A percentile compares a stretch with the other conserved stretches of the same genome.
Evolutionary conservation across 2,888 invertebrate genomes (phyloP).

Genomic region (Thelaira solivaga): DNA sequence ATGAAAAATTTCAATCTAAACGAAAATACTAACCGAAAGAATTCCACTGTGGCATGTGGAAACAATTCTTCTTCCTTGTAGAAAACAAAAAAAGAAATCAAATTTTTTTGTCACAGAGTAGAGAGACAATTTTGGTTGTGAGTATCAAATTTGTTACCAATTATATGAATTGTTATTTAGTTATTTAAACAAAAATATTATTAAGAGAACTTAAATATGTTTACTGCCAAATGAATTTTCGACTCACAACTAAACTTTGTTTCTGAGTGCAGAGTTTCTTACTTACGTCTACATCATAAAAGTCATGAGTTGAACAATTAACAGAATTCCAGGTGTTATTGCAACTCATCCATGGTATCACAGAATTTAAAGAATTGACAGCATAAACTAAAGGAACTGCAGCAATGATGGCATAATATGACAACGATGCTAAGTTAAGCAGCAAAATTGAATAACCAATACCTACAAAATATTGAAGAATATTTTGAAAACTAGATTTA

Average conservation of each 20-base stretch:
- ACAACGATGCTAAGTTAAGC: slow-evolving; percentile 87
- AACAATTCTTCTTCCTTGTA: slow-evolving; percentile 63
- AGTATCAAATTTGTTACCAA: too few species aligned
- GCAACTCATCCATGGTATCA: slow-evolving; percentile 88
- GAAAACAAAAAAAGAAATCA: neutral
- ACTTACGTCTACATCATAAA: slow-evolving; percentile 69
- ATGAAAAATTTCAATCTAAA: too few species aligned
- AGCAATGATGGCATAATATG: slow-evolving; percentile 90
- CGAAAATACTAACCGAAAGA: slow-evolving; percentile 70
- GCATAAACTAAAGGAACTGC: slow-evolving; percentile 91
- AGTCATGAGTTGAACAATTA: slow-evolving; percentile 70
- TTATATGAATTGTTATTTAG: too few species aligned
- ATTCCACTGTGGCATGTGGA: slow-evolving; percentile 73
- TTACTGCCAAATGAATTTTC: too few species aligned
- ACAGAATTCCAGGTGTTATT: slow-evolving; percentile 88
- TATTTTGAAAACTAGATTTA: neutral
- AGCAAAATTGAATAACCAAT: slow-evolving; percentile 85
- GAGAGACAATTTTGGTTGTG: too few species aligned
- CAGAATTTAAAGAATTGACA: slow-evolving; percentile 82
- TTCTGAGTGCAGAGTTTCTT: neutral
- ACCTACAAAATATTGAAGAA: slow-evolving; percentile 66
- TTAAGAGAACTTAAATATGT: too few species aligned
- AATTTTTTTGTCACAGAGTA: too few species aligned
- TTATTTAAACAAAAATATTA: too few species aligned
- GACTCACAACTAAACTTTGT: too few species aligned